Evolutionary conservation across 2,113 vertebrate species (phyloP).

Genomic region (Bucco capensis): DNA sequence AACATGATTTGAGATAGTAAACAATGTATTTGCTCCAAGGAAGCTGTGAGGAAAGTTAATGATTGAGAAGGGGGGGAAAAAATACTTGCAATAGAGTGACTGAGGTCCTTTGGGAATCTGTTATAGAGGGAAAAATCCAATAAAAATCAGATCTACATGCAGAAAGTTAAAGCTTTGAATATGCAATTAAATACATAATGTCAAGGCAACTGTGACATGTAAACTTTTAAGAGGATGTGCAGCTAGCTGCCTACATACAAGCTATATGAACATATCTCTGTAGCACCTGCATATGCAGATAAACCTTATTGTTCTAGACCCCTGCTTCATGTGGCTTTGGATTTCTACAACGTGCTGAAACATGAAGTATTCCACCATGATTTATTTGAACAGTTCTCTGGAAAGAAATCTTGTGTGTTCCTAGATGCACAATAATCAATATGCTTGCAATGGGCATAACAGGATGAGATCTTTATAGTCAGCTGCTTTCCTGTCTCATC

Average conservation of each 20-base stretch:
- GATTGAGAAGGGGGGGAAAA: not conserved
- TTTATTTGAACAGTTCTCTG: not conserved
- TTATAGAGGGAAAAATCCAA: not conserved
- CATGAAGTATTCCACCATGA: not conserved
- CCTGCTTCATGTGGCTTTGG: rapidly evolving
- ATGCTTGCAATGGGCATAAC: not conserved
- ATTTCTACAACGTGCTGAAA: not conserved
- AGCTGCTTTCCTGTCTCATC: not conserved
- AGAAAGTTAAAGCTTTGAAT: not conserved
- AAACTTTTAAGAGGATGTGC: not conserved
- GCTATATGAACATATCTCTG: not conserved
- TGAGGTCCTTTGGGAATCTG: not conserved
- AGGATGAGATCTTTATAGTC: not conserved
- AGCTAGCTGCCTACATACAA: not conserved
- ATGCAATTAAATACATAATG: not conserved
- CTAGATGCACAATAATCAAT: not conserved
- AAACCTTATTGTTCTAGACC: not conserved
- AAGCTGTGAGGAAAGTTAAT: not conserved
- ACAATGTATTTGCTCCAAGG: not conserved
- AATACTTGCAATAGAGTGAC: not conserved
- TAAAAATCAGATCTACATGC: not conserved
- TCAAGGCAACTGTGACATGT: not conserved
- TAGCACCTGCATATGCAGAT: not conserved
- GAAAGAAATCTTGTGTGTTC: not conserved
- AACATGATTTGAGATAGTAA: not conserved